These are phyloP conservation scores for Cephonodes hylas DNA, from an alignment of 2,888 invertebrate genomes.

Conservation along the genomic window DNA sequence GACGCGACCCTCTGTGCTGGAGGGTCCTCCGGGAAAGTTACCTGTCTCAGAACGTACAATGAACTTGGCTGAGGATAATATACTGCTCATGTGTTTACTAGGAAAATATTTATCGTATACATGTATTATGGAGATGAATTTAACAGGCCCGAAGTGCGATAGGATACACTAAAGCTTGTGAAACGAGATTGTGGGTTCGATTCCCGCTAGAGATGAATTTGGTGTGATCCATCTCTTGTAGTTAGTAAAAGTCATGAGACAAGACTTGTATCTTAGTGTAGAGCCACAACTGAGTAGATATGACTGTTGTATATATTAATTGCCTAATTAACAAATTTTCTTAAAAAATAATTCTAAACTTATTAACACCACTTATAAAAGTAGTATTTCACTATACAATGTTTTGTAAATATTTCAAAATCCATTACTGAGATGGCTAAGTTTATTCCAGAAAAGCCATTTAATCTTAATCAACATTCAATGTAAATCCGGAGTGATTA, in stretches of 20 bases:
- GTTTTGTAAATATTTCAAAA: neutral
- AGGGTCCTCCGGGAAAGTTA: constrained; percentile 2
- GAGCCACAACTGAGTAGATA: too few species aligned
- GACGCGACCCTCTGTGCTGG: neutral
- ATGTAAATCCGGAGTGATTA: neutral
- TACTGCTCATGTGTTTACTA: neutral
- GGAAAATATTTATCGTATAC: neutral
- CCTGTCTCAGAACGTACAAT: constrained; percentile 2
- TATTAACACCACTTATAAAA: too few species aligned
- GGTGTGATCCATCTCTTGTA: too few species aligned
- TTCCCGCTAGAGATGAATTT: too few species aligned
- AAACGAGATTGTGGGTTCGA: too few species aligned
- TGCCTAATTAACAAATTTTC: too few species aligned
- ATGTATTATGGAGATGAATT: neutral
- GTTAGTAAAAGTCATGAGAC: too few species aligned
- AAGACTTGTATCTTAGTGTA: too few species aligned
- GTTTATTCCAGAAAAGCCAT: neutral
- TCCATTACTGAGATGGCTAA: neutral
- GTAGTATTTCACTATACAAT: too few species aligned
- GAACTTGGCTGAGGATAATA: neutral
- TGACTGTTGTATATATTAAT: too few species aligned
- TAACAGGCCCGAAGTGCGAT: neutral
- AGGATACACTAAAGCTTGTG: too few species aligned
- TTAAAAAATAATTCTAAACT: too few species aligned
- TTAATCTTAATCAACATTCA: constrained; percentile 6